phyloP scores from a whole-genome alignment of 2,888 invertebrate species.

The Plagodis dolabraria region DNA sequence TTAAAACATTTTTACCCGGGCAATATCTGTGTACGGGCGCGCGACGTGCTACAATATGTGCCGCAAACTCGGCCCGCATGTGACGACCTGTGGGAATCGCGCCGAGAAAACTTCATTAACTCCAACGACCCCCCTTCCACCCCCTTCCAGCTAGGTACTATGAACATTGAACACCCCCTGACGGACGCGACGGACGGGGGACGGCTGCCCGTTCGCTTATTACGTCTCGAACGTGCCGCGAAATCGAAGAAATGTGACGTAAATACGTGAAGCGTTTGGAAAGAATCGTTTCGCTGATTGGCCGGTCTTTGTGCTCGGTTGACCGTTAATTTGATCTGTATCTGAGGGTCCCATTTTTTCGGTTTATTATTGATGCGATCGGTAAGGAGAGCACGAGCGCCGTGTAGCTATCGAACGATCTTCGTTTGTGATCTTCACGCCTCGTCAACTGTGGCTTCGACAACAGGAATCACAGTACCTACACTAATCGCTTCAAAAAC shows the following conservation, averaged over 20 bases:
- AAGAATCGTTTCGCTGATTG: slow-evolving; percentile 79
- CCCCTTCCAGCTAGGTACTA: slow-evolving; percentile 42
- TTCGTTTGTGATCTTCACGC: slow-evolving; percentile 26
- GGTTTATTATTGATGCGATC: slow-evolving; percentile 76
- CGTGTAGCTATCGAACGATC: slow-evolving; percentile 14
- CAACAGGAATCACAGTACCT: slow-evolving; percentile 7
- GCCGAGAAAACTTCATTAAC: slow-evolving; percentile 85
- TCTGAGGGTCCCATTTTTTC: slow-evolving; percentile 62
- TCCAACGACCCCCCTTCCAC: slow-evolving; percentile 65
- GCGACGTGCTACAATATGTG: slow-evolving; percentile 81
- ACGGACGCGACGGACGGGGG: slow-evolving; percentile 66
- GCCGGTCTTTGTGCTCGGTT: slow-evolving; percentile 74
- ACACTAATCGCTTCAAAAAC: slow-evolving; percentile 10
- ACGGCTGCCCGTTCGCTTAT: slow-evolving; percentile 73
- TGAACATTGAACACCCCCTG: slow-evolving; percentile 37
- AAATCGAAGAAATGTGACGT: slow-evolving; percentile 84
- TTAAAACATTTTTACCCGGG: slow-evolving; percentile 81
- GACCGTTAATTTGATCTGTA: slow-evolving; percentile 82
- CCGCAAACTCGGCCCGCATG: slow-evolving; percentile 79
- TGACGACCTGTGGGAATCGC: slow-evolving; percentile 85
- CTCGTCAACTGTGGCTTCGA: slow-evolving; percentile 17
- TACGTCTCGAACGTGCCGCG: slow-evolving; percentile 83
- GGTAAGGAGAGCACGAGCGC: slow-evolving; percentile 39
- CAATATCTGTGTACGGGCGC: slow-evolving; percentile 75
- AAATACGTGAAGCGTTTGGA: slow-evolving; percentile 75